Conservation (phyloP, 2,888 invertebrate genomes). For the Rhingia rostrata region DNA sequence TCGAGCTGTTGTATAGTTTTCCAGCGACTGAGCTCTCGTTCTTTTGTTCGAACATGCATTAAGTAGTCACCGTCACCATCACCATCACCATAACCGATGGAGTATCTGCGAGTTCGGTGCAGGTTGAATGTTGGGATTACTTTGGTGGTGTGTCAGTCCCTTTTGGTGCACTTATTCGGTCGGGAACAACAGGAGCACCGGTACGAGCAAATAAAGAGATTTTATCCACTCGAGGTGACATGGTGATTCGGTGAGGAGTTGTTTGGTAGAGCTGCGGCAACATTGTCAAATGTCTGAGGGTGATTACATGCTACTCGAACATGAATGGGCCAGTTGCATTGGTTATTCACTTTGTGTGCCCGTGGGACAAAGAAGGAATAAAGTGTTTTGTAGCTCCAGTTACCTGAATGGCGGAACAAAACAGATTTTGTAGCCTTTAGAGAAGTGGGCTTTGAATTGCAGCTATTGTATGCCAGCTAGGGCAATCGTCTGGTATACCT, state of each 20-base stretch:
- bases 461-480: no score
- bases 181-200: constrained; percentile 49
- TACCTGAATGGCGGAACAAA: constrained; percentile 30
- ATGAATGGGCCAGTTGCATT: constrained; percentile 57
- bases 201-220: constrained; percentile 67
- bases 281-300: constrained; percentile 72
- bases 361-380: constrained; percentile 18
- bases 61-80: constrained; percentile 64
- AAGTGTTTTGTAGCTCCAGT: constrained; percentile 42
- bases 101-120: background rate
- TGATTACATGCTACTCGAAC: constrained; percentile 70
- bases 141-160: constrained; percentile 42
- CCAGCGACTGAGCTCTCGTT: constrained; percentile 54
- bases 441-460: background rate
- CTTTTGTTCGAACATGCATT: constrained; percentile 73
- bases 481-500: no score
- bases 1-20: constrained; percentile 36
- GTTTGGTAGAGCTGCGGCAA: constrained; percentile 21
- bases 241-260: constrained; percentile 25
- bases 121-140: constrained; percentile 27
- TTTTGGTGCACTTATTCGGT: constrained; percentile 60
- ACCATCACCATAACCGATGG: background rate
- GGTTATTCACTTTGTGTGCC: constrained; percentile 12
- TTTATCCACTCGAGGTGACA: constrained; percentile 62
- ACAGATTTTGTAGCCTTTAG: background rate